phyloP scores from a whole-genome alignment of 2,113 vertebrate genomes.

The Lynx canadensis region DNA sequence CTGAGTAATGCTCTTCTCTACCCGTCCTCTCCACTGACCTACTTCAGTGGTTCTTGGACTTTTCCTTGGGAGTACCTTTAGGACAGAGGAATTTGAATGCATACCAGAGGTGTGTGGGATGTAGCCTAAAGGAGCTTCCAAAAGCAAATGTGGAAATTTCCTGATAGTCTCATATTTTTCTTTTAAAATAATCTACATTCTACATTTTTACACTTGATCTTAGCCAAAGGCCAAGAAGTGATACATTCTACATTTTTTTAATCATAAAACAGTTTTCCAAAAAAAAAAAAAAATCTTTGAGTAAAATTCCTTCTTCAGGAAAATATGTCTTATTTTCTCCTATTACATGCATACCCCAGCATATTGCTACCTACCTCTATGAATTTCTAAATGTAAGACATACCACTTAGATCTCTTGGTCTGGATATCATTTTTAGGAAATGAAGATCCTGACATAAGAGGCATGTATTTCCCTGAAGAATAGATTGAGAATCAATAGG shows the following conservation, averaged over 20 bases:
- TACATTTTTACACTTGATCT: not conserved
- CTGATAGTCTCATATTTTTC: not conserved
- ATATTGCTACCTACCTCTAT: not conserved
- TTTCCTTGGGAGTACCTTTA: slow-evolving; percentile 7
- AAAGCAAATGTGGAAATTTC: slow-evolving; percentile 38
- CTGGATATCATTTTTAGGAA: slow-evolving; percentile 15
- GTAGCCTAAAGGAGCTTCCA: not conserved
- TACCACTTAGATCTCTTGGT: not conserved
- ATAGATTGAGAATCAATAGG: not conserved
- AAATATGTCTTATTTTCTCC: slow-evolving; percentile 3
- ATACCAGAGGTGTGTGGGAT: not conserved
- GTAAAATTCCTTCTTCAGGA: not conserved
- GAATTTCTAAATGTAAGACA: slow-evolving; percentile 25
- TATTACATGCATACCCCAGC: not conserved
- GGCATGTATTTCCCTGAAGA: slow-evolving; percentile 14
- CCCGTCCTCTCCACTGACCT: not conserved
- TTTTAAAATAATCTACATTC: slow-evolving; percentile 22
- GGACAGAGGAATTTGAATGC: not conserved
- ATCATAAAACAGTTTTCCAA: not conserved
- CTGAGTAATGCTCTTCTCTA: not conserved
- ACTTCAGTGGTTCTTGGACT: not conserved
- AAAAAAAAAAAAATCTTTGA: not conserved
- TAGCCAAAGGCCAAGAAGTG: no score
- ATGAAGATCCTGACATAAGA: slow-evolving; percentile 18
- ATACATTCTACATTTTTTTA: not conserved